Conservation (phyloP, 2,113 vertebrate genomes). For the Prietella phreatophila region DNA sequence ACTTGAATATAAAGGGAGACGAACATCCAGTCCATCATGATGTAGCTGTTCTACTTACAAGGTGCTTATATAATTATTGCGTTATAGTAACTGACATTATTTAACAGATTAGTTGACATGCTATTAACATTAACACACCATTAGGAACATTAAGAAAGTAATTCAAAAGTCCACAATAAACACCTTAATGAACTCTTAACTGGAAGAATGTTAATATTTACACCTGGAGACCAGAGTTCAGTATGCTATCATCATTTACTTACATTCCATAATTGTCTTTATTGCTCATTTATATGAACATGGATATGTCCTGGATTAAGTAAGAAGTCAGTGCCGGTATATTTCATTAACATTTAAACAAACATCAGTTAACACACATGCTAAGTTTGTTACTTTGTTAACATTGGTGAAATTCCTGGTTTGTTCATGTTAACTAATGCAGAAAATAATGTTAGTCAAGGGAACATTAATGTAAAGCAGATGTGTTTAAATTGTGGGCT, state of each 20-base stretch:
- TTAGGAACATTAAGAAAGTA: not conserved
- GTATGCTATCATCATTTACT: not conserved
- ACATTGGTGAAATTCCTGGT: not conserved
- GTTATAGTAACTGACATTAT: not conserved
- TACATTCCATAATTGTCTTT: not conserved
- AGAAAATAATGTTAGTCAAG: not conserved
- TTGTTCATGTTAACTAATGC: not conserved
- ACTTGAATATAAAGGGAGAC: constrained; percentile 87
- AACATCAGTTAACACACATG: not conserved
- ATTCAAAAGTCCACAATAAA: not conserved
- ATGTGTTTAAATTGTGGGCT: not conserved
- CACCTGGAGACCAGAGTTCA: not conserved
- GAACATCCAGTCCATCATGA: constrained; percentile 88
- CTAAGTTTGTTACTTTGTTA: not conserved
- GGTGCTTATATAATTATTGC: constrained; percentile 66
- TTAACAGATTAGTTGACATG: not conserved
- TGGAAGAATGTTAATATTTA: not conserved
- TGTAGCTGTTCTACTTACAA: constrained; percentile 89
- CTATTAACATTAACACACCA: not conserved
- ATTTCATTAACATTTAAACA: not conserved
- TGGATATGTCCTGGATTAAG: not conserved
- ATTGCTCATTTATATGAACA: not conserved
- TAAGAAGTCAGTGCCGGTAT: not conserved
- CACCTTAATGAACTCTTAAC: not conserved
- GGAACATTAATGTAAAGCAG: not conserved